Conservation (phyloP, 2,888 invertebrate species). For the Leptinotarsa peninsularis region DNA sequence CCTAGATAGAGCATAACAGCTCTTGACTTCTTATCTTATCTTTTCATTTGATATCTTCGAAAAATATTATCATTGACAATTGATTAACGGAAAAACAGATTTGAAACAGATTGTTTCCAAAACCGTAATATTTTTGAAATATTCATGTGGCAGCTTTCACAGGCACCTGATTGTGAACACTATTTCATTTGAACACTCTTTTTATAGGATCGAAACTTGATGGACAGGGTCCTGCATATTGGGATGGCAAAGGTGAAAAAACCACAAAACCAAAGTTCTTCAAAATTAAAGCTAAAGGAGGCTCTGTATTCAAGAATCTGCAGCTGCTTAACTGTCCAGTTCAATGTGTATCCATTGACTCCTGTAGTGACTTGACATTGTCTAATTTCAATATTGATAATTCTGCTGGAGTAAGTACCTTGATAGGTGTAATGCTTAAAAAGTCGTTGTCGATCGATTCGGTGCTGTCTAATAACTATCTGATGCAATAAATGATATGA, state of each 20-base stretch:
- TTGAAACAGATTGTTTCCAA: no score
- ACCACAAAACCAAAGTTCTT: slow-evolving; percentile 46
- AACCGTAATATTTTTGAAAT: no score
- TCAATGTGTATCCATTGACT: slow-evolving; percentile 43
- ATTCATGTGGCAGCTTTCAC: no score
- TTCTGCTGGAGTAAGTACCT: slow-evolving; percentile 36
- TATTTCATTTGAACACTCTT: not conserved
- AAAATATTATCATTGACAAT: no score
- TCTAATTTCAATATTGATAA: slow-evolving; percentile 45
- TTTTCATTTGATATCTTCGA: no score
- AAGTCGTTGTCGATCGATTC: not conserved
- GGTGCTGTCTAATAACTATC: no score
- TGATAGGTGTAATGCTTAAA: not conserved
- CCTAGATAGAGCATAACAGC: no score
- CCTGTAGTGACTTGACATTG: slow-evolving; percentile 36
- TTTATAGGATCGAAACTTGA: slow-evolving; percentile 38
- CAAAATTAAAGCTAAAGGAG: slow-evolving; percentile 41
- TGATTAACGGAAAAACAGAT: no score
- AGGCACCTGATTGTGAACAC: no score
- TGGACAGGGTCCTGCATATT: slow-evolving; percentile 46
- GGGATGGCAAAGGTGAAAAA: slow-evolving; percentile 48
- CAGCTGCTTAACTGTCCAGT: slow-evolving; percentile 44
- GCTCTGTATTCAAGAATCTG: slow-evolving; percentile 41
- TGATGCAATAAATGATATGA: no score
- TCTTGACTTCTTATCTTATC: no score